A percentile compares a stretch with the other conserved stretches of the same genome.
Conservation (phyloP, 2,888 invertebrate species). For the Emmelina monodactyla region DNA sequence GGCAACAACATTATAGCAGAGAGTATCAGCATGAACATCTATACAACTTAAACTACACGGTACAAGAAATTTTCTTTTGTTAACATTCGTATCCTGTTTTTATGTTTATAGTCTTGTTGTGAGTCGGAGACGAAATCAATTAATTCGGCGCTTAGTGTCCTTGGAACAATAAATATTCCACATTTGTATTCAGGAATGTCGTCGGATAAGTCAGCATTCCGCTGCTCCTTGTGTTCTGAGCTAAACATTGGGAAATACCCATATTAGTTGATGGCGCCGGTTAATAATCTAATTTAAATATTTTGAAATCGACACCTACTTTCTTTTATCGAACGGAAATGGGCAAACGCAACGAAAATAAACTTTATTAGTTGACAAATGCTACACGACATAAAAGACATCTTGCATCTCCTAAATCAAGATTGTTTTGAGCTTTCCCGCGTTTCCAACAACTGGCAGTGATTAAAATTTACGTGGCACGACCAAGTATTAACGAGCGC, state of each 20-base stretch:
- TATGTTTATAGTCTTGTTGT: too few relatives aligned
- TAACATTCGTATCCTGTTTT: too few relatives aligned
- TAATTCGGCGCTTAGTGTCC: constrained; percentile 33
- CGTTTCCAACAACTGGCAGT: constrained; percentile 58
- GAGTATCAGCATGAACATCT: too few relatives aligned
- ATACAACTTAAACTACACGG: too few relatives aligned
- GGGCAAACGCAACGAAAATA: neutral
- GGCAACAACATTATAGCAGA: too few relatives aligned
- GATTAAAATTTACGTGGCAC: constrained; percentile 64
- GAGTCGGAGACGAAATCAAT: constrained; percentile 16
- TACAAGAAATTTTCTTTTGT: too few relatives aligned
- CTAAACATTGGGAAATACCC: constrained; percentile 53
- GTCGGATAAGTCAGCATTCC: constrained; percentile 55
- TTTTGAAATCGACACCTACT: too few relatives aligned
- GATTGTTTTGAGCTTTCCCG: constrained; percentile 55
- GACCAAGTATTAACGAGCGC: constrained; percentile 62
- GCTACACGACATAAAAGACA: constrained; percentile 13
- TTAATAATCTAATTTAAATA: constrained; percentile 38
- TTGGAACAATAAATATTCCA: constrained; percentile 40
- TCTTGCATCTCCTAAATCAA: constrained; percentile 53
- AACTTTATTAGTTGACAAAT: neutral
- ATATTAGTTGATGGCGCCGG: constrained; percentile 33
- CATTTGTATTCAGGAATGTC: constrained; percentile 54
- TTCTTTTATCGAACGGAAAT: constrained; percentile 9
- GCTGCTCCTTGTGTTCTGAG: constrained; percentile 30